phyloP scores from a whole-genome alignment of 2,113 vertebrate species.

The Heterotis niloticus region DNA sequence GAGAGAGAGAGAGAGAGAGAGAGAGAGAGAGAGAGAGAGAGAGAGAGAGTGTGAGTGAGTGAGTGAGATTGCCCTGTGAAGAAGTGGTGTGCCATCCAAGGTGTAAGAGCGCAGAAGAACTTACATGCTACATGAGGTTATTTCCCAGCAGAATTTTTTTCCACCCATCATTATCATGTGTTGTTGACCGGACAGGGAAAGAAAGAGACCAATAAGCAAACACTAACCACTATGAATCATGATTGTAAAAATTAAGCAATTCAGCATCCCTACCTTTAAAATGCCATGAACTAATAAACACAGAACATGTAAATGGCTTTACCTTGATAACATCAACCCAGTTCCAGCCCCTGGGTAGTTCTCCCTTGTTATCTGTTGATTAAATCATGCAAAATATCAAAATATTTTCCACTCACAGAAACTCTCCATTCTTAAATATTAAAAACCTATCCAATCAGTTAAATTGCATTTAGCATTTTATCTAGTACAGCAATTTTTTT shows the following conservation, averaged over 20 bases:
- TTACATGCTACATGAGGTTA: constrained; percentile 69
- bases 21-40: too few relatives aligned
- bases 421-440: too few relatives aligned
- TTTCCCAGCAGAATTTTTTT: constrained; percentile 27
- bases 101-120: constrained; percentile 45
- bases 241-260: constrained; percentile 23
- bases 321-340: constrained; percentile 98
- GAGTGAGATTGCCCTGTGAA: too few relatives aligned
- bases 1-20: too few relatives aligned
- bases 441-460: too few relatives aligned
- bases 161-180: constrained; percentile 19
- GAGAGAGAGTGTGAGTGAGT: too few relatives aligned
- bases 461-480: too few relatives aligned
- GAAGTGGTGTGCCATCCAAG: too few relatives aligned
- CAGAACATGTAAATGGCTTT: constrained; percentile 25
- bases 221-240: constrained; percentile 22
- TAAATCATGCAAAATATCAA: constrained; percentile 26
- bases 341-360: constrained; percentile 94
- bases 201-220: neutral
- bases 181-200: constrained; percentile 34
- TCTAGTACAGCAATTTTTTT: too few relatives aligned
- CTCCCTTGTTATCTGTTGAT: constrained; percentile 83
- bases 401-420: neutral
- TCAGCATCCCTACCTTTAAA: neutral
- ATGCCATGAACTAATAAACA: neutral